Base-by-base conservation (phyloP, 2,113 vertebrate species). In the Cynocephalus volans region DNA sequence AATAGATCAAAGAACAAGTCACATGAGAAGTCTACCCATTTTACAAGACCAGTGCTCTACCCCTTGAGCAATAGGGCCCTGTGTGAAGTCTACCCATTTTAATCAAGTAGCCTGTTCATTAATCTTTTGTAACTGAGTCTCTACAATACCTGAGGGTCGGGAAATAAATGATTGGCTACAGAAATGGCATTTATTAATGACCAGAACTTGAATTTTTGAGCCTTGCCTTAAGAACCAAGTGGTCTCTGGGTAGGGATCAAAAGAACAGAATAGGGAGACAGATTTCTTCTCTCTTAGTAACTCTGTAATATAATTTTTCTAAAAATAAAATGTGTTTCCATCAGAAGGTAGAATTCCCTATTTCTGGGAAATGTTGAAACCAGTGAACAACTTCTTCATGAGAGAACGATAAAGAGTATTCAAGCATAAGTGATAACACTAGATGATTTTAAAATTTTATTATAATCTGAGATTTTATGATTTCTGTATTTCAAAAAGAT, bases 341-440 rank as follows among this genome's bases (percentile, higher is more conserved):
- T 70, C 64, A 83, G 26, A 84, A 96, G 50, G 21, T 72, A 48
- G 48, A 87, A 93, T 80, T 93, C n/a, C 15, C 62, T 88, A 41
- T 76, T 96, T 92, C 12, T n/a, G 23, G 26, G 12, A 3, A 67
- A 77, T 81, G 0, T 72, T 91, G 67, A 81, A 75, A 65, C 9
- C 67, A 86, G 1, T 95, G 41, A 88, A 77, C 8, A 81, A 31
- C 4, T 67, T 72, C 17, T 60, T 82, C 14, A 1, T 76, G 6
- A 97, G 23, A 77, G 23, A 95, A 90, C 13, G 86, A 1, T 87
- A 75, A 81, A 81, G 45, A 81, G 28, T 0, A 0, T 67, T 90
- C 9, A 65, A 33, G 5, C 7, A 3, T 80, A 62, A 62, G 56
- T 67, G 14, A 50, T 87, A 69, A 19, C 15, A 58, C 13, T n/a